Evolutionary conservation across 2,797 vertebrate species (phyloP), one percentile per base, ranked within the genome.

Genomic region (Eupleurogrammus muticus): DNA sequence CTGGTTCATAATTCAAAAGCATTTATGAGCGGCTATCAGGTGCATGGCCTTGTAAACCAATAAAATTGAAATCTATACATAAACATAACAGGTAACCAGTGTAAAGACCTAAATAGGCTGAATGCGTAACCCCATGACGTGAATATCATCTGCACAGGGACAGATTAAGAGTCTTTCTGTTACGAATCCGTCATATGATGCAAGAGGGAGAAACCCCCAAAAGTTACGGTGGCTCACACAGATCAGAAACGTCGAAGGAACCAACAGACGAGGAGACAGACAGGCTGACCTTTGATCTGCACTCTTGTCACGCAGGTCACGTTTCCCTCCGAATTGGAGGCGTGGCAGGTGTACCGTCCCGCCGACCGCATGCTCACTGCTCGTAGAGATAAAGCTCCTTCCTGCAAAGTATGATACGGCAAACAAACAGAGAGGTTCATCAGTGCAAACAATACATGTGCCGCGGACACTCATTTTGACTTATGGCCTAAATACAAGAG

Each of bases 281-380:
- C 10, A 38, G 23, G 10, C 92, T 93, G 86, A 99, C 98, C 98
- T 95, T 96, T 97, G 83, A 99, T 94, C 19, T 95, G 94, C 65
- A 99, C 94, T 0, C 87, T 93, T 13, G 95, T 96, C 74, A 91
- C 62, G 54, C 94, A 90, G 60, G 90, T 95, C 86, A 92, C 24
- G 14, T 94, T 95, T 74, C 97, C 97, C 90, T 98, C 95, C 0
- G 92, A 83, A 87, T 95, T 99, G 89, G 94, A 95, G 14, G 97
- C 96, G 0, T 94, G 94, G 90, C 98, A 99, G 28, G 92, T 93
- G 77, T 98, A 99, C 70, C 86, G 82, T 72, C 97, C 97, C 0
- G 95, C 93, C 1, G 90, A 92, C 81, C 92, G 73, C 1, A 92
- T 86, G 35, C 89, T 94, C 78, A 94, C 95, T 0, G 64, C 80